These are phyloP conservation scores for Orius insidiosus DNA, from an alignment of 1,140 invertebrate genomes.

Conservation along the genomic window DNA sequence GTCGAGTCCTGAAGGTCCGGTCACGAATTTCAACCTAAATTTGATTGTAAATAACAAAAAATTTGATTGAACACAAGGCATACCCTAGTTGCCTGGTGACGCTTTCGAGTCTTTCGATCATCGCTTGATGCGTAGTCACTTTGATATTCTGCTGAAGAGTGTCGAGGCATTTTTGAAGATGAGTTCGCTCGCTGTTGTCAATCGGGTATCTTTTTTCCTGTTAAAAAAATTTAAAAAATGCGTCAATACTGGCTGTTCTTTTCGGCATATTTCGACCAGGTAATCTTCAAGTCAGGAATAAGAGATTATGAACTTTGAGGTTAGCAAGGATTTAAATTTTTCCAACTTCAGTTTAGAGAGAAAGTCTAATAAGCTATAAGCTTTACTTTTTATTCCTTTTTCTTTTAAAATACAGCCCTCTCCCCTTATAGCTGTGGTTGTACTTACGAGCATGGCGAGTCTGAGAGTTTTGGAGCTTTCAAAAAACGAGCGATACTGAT, in stretches of 20 bases:
- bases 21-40: conserved; percentile 57
- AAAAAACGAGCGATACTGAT: conserved; percentile 55
- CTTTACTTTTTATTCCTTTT: too few species aligned
- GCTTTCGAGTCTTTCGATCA: conserved; percentile 82
- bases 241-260: too few species aligned
- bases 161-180: conserved; percentile 78
- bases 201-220: conserved; percentile 69
- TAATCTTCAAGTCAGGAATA: too few species aligned
- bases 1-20: conserved; percentile 47
- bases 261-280: too few species aligned
- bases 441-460: conserved; percentile 64
- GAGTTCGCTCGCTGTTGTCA: conserved; percentile 63
- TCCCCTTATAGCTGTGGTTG: too few species aligned
- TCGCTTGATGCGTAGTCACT: conserved; percentile 73
- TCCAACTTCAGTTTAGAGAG: too few species aligned
- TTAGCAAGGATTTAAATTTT: too few species aligned
- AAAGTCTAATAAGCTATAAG: too few species aligned
- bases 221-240: too few species aligned
- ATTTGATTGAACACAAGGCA: conserved; percentile 8
- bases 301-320: too few species aligned
- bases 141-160: conserved; percentile 86
- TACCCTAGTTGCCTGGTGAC: conserved; percentile 73
- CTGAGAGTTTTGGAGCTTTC: conserved; percentile 72
- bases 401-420: too few species aligned
- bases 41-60: background rate